These are phyloP conservation scores for Cololabis saira DNA, from an alignment of 2,113 vertebrate species.

Conservation along the genomic window DNA sequence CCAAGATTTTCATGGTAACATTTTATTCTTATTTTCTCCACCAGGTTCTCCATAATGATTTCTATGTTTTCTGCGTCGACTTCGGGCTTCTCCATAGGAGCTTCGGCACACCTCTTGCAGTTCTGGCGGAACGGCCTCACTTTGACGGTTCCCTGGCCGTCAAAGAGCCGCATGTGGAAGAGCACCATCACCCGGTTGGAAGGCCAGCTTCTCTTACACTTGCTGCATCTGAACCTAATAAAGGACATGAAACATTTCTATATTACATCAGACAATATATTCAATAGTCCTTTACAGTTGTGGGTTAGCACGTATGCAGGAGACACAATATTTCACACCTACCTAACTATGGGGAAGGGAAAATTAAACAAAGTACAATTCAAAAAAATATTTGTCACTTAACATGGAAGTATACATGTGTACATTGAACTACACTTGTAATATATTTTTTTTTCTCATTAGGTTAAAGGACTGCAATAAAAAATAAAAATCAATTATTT, in stretches of 20 bases:
- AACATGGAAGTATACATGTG: no score
- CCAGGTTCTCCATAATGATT: conserved; percentile 82
- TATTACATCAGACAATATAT: neutral
- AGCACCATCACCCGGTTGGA: conserved; percentile 79
- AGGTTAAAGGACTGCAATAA: no score
- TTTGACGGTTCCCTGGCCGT: conserved; percentile 40
- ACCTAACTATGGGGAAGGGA: no score
- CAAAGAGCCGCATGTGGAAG: conserved; percentile 54
- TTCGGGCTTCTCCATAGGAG: conserved; percentile 68
- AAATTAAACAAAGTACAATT: no score
- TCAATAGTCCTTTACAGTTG: no score
- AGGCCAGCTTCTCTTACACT: conserved; percentile 79
- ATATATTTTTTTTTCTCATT: no score
- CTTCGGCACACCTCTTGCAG: conserved; percentile 51
- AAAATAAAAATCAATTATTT: no score
- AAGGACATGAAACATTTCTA: neutral
- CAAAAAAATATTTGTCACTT: no score
- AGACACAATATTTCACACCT: no score
- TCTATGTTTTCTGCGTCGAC: conserved; percentile 75
- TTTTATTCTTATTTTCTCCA: conserved; percentile 82
- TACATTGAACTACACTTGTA: no score
- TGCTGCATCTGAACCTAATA: conserved; percentile 82
- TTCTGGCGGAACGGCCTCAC: conserved; percentile 78
- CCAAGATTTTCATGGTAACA: conserved; percentile 71
- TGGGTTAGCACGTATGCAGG: no score